Percentiles rank a stretch among this genome's conserved stretches.
Evolutionary conservation across 2,113 vertebrate species (phyloP).

Genomic region (Sinocyclocheilus rhinocerous): DNA sequence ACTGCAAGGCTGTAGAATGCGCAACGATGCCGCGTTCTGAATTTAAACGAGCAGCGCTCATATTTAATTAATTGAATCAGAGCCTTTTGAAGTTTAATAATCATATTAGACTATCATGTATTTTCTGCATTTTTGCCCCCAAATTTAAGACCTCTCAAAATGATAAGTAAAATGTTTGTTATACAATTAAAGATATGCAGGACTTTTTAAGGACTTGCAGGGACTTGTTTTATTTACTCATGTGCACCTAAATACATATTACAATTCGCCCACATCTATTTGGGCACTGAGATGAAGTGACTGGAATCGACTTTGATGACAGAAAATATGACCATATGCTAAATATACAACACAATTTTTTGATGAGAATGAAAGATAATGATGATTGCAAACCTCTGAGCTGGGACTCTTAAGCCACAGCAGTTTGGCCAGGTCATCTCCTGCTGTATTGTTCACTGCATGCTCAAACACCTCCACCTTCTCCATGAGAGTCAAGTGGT

Average conservation of each 20-base stretch:
- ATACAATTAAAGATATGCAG: too few species aligned
- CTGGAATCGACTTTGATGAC: background rate
- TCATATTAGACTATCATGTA: too few species aligned
- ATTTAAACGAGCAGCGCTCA: too few species aligned
- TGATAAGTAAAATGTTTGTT: background rate
- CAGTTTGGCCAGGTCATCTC: constrained; percentile 95
- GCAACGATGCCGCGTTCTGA: too few species aligned
- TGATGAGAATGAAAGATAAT: background rate
- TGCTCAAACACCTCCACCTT: constrained; percentile 99
- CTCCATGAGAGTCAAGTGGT: constrained; percentile 98
- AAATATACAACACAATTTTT: background rate
- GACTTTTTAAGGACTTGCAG: too few species aligned
- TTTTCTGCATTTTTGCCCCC: too few species aligned
- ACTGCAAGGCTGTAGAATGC: too few species aligned
- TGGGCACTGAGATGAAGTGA: background rate
- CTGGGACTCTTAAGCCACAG: constrained; percentile 98
- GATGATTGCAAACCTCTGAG: constrained; percentile 80
- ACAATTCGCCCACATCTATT: background rate
- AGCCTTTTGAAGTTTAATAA: too few species aligned
- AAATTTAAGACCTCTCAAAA: background rate
- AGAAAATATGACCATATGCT: background rate
- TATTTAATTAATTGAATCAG: too few species aligned
- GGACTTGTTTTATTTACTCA: too few species aligned
- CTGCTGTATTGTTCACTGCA: constrained; percentile 96
- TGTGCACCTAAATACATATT: background rate